Evolutionary conservation across 2,888 invertebrate species (phyloP), one percentile per base, ranked within the genome.

Genomic region (Arge pagana): DNA sequence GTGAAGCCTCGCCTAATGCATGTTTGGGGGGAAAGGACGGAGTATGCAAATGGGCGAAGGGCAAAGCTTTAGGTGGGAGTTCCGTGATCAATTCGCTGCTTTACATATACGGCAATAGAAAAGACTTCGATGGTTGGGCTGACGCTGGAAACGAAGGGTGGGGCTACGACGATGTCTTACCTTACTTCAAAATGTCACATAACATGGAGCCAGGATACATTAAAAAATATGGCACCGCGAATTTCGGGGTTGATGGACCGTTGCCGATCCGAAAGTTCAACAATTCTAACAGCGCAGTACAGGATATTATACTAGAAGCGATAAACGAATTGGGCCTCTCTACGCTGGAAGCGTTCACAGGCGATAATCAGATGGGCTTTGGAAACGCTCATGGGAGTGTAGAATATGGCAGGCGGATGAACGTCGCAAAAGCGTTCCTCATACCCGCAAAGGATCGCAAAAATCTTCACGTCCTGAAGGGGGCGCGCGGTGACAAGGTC

Each of bases 1-100:
- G 90, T 0, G 89, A 90, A 68, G 85, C 87, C 0, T 86, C 87
- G 36, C 78, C 82, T 15, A 74, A 76, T 7, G 89, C 85, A 59
- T 91, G 91, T 64, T 78, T 85, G 60, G 77, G 70, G 3, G 64
- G 78, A 68, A 69, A 68, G 4, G 69, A 64, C 1, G 57, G 62
- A 0, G 60, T 65, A 4, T 77, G 78, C 53, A 76, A 71, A 49
- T 80, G 79, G 79, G 78, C 79, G 1, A 68, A 83, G 13, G 77
- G 77, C 3, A 81, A 81, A 63, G 79, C 80, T 7, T 57, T 70
- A 1, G 84, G 84, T 1, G 95, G 95, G 0, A 87, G 87, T 10
- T 91, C 91, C 65, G 88, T 88, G 1, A 77, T 94, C 3, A 95
- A 95, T 71, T 93, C 93, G 13, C 94, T 95, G 94, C 80, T 92